Percentiles rank a stretch among this genome's conserved stretches.
Conservation (phyloP, 2,113 vertebrate species). For the Baryphthengus martii region DNA sequence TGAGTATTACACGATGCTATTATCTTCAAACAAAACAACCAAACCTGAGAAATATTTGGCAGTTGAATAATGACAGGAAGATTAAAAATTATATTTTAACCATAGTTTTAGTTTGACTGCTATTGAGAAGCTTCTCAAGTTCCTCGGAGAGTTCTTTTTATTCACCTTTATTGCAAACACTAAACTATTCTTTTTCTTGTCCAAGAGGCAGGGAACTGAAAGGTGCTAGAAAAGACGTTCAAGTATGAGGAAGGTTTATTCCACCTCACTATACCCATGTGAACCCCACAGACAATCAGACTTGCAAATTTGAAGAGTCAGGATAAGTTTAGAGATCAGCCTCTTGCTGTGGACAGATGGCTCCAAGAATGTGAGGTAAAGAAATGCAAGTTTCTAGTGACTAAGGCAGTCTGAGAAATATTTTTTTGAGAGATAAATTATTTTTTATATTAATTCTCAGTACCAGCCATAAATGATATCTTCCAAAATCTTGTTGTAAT, state of each 20-base stretch:
- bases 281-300: not conserved
- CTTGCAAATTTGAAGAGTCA: not conserved
- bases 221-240: not conserved
- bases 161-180: not conserved
- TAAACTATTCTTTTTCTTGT: not conserved
- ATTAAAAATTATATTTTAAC: not conserved
- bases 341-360: not conserved
- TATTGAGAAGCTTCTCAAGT: not conserved
- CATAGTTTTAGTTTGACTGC: not conserved
- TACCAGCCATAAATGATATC: not conserved
- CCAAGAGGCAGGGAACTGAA: not conserved
- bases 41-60: not conserved
- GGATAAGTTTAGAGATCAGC: not conserved
- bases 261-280: not conserved
- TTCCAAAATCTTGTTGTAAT: not conserved
- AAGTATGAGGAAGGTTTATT: not conserved
- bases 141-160: not conserved
- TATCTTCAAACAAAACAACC: not conserved
- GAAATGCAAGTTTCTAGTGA: not conserved
- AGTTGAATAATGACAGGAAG: not conserved
- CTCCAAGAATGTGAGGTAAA: not conserved
- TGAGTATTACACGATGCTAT: not conserved
- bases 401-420: not conserved
- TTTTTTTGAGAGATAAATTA: not conserved
- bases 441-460: not conserved